Evolutionary conservation across 2,888 invertebrate genomes (phyloP), one percentile per base, ranked within the genome.

Genomic region (Leucoptera coffeella): DNA sequence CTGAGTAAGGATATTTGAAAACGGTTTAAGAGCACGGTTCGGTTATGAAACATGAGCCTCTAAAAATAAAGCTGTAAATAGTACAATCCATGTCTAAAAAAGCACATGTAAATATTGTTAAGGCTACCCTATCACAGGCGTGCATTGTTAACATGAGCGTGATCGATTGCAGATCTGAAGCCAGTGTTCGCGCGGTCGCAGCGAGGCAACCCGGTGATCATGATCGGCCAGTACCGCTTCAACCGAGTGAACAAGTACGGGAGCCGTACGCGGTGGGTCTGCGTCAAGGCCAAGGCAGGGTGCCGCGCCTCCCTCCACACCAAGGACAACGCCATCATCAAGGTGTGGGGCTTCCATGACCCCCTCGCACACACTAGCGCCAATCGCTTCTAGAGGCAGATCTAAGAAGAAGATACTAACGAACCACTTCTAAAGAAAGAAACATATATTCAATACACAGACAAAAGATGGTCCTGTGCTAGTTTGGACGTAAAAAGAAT

Each of bases 151-250:
- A 7, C 8, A 22, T 10, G 9, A 10, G 7, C 5, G 4, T 10
- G 22, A 6, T 23, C 6, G 15, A 25, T 62, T 61, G 38, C 59
- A 67, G 69, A 65, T 51, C 38, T 69, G 28, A 62, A 58, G 28
- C 65, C 69, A 6, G 58, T 64, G 14, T 69, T 69, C 34, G 67
- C 64, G 2, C 54, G 56, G 36, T 69, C 69, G 3, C 64, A 65
- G 35, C 57, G 69, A 9, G 69, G 69, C 9, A 69, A 67, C 30
- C 64, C 67, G 0, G 67, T 69, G 19, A 67, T 69, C 17, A 65
- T 67, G 65, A 67, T 69, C 31, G 69, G 67, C 10, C 61, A 58
- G 40, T 67, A 67, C 36, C 53, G 69, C 1, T 69, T 67, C 37
- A 69, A 69, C 37, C 53, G 67, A 11, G 67, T 67, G 17, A 67